Evolutionary conservation across 1,140 invertebrate genomes (phyloP), one percentile per base, ranked within the genome.

Genomic region (Pseudachorutes palmiensis): DNA sequence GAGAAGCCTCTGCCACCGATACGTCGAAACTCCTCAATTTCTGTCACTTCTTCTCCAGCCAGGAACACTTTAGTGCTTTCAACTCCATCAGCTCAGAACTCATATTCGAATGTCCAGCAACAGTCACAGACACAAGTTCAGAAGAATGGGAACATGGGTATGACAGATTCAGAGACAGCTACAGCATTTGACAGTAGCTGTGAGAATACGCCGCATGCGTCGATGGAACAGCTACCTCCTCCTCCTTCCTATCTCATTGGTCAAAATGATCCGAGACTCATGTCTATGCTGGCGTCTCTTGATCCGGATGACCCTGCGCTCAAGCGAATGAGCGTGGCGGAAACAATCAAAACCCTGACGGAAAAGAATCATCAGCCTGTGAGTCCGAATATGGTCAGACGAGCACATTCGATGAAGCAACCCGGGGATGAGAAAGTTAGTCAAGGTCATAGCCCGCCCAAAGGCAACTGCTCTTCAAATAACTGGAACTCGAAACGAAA

Each of bases 291-390:
- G 59, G 65, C 70, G 9, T 29, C 64, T 69, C 70, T 49, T 65
- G 70, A 64, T 67, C 65, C 51, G 65, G 62, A 67, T 67, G 65
- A 73, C 71, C 36, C 58, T 33, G 24, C 71, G 1, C 9, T 65
- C 45, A 70, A 67, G 48, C 32, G 68, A 65, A 41, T 83, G 55
- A 88, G 86, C 75, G 90, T 93, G n/a, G 89, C 89, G 1, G 90
- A 92, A 77, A 90, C 90, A 0, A 89, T 93, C 14, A 88, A 89
- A 76, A 89, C 88, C 26, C 77, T 93, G 64, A 91, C 89, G 0
- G 89, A 91, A 76, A 77, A 91, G 66, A 88, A 89, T 74, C 90
- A 92, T 77, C 90, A 88, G 71, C 90, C 91, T 0, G 88, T 89
- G 1, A 92, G 89, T 75, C 91, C 91, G 1, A 87, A 86, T 63